Conservation (phyloP, 2,888 invertebrate genomes). For the Metopia argyrocephala region DNA sequence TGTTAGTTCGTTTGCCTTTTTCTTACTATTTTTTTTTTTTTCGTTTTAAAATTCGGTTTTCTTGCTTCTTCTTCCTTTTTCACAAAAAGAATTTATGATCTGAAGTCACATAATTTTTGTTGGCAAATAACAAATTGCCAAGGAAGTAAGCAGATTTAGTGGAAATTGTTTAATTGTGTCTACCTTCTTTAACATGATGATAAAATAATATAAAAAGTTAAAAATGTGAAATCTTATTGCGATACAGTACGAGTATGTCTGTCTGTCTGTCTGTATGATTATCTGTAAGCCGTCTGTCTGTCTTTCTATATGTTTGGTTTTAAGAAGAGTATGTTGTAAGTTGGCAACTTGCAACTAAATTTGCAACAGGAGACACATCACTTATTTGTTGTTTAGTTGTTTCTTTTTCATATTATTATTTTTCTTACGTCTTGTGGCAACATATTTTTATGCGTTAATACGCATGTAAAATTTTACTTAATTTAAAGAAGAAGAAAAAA, state of each 20-base stretch:
- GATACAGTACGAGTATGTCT: background rate
- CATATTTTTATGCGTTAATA: constrained; percentile 63
- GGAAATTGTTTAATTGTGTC: constrained; percentile 77
- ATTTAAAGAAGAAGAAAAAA: constrained; percentile 37
- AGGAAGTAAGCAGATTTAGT: constrained; percentile 77
- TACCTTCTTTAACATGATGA: constrained; percentile 63
- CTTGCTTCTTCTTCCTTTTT: constrained; percentile 50
- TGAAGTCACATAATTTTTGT: constrained; percentile 77
- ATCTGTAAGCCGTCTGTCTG: background rate
- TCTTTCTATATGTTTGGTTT: background rate
- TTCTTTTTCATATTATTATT: background rate
- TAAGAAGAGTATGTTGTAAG: background rate
- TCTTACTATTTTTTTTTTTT: constrained; percentile 68
- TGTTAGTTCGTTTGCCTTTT: constrained; percentile 24
- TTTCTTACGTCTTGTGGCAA: constrained; percentile 10
- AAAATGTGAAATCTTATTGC: constrained; percentile 50
- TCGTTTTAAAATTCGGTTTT: background rate
- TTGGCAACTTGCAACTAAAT: constrained; percentile 55
- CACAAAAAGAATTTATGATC: constrained; percentile 73
- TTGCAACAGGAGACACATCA: constrained; percentile 54
- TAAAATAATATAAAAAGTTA: constrained; percentile 59
- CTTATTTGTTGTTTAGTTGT: background rate
- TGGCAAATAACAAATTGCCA: constrained; percentile 77
- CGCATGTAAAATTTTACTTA: constrained; percentile 63
- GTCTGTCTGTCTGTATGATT: background rate